Percentiles rank a stretch among this genome's conserved stretches.
These are phyloP conservation scores for Stictocephala bisonia DNA, from an alignment of 2,888 invertebrate species.

Conservation along the genomic window DNA sequence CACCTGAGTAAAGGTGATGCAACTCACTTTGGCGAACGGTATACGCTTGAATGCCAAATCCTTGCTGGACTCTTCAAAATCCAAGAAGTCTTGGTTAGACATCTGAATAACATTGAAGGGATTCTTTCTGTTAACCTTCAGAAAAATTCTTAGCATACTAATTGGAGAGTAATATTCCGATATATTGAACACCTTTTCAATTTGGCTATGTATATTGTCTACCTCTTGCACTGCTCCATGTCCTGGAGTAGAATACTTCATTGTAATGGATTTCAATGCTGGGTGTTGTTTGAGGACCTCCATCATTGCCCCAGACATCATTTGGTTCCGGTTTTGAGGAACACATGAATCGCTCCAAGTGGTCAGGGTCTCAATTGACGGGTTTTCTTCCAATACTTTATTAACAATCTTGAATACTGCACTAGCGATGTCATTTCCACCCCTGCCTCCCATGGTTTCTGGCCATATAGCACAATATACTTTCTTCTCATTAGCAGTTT, in stretches of 20 bases:
- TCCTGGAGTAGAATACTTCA: constrained; percentile 22
- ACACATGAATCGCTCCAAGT: constrained; percentile 28
- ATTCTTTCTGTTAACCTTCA: neutral
- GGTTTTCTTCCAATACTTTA: neutral
- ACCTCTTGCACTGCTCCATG: constrained; percentile 23
- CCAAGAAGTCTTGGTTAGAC: neutral
- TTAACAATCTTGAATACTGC: constrained; percentile 6
- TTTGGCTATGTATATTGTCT: constrained; percentile 19
- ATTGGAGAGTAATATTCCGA: constrained; percentile 5
- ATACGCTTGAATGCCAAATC: neutral
- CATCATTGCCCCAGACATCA: constrained; percentile 21
- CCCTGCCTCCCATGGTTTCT: neutral
- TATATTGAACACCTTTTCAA: neutral
- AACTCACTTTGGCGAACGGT: neutral
- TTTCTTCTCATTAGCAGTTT: neutral
- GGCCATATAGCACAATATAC: constrained; percentile 9
- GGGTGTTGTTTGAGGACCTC: neutral
- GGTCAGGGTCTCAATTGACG: neutral
- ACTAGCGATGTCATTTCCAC: constrained; percentile 4
- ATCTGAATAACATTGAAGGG: neutral
- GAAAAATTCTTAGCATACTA: neutral
- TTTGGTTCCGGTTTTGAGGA: constrained; percentile 27
- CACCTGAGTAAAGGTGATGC: neutral
- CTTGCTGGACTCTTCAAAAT: constrained; percentile 4
- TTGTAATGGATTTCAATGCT: neutral